phyloP scores from a whole-genome alignment of 2,888 invertebrate genomes.

The Calameuta pallipes region DNA sequence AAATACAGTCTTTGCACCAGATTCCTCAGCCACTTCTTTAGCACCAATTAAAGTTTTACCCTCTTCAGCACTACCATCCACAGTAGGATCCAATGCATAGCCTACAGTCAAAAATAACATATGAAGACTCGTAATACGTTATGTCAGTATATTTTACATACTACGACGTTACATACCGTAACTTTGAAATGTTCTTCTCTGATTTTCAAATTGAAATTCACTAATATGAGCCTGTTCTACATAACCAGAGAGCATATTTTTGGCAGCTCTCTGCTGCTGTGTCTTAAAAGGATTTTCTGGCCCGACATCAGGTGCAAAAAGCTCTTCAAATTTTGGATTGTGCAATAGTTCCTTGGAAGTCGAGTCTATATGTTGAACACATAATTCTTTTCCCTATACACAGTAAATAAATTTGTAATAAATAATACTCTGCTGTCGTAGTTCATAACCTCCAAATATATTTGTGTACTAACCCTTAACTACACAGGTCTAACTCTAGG shows the following conservation, averaged over 20 bases:
- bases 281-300: slow-evolving; percentile 95
- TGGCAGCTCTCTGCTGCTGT: slow-evolving; percentile 85
- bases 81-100: slow-evolving; percentile 94
- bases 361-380: slow-evolving; percentile 80
- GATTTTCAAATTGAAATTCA: slow-evolving; percentile 97
- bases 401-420: slow-evolving; percentile 10
- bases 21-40: slow-evolving; percentile 77
- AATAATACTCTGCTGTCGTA: slow-evolving; percentile 7
- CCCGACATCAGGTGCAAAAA: slow-evolving; percentile 91
- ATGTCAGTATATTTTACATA: not conserved
- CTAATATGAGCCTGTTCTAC: slow-evolving; percentile 96
- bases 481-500: too few species aligned
- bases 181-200: slow-evolving; percentile 92
- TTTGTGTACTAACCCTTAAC: slow-evolving; percentile 5
- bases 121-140: not conserved
- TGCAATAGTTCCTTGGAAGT: slow-evolving; percentile 84
- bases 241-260: slow-evolving; percentile 94
- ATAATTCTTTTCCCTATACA: slow-evolving; percentile 77
- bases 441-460: slow-evolving; percentile 25
- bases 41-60: slow-evolving; percentile 72
- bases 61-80: slow-evolving; percentile 71
- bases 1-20: slow-evolving; percentile 89
- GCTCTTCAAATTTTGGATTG: slow-evolving; percentile 95
- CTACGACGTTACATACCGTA: slow-evolving; percentile 71
- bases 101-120: slow-evolving; percentile 63